Percentiles rank a stretch among this genome's conserved stretches.
Conservation (phyloP, 2,797 vertebrate genomes). For the Manis pentadactyla region DNA sequence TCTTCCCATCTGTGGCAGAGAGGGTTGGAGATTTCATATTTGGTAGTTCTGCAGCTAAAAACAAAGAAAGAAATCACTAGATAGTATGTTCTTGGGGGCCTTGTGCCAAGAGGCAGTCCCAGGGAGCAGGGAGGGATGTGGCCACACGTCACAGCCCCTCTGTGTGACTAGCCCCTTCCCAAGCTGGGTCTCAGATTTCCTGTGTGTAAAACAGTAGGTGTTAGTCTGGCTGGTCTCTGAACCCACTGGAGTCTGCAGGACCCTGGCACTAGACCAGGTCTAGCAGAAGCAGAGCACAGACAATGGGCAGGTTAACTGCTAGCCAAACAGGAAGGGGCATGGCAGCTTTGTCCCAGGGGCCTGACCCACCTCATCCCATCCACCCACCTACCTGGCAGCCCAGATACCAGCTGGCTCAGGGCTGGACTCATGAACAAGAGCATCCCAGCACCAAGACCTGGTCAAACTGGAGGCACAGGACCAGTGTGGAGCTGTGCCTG, state of each 20-base stretch:
- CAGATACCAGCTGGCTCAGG: not conserved
- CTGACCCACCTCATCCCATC: not conserved
- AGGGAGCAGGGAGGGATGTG: not conserved
- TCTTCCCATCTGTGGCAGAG: not conserved
- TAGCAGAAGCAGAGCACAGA: not conserved
- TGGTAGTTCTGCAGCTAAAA: not conserved
- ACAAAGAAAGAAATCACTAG: not conserved
- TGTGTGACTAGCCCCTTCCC: not conserved
- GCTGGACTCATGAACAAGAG: not conserved
- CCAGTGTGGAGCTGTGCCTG: not conserved
- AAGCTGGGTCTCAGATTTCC: not conserved
- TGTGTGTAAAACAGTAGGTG: not conserved
- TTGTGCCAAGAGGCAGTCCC: not conserved
- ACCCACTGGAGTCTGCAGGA: not conserved
- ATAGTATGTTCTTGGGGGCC: not conserved
- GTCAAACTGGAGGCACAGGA: not conserved
- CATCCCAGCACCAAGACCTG: not conserved
- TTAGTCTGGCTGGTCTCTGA: not conserved
- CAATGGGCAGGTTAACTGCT: not conserved
- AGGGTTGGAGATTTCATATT: not conserved
- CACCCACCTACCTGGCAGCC: conserved; percentile 12
- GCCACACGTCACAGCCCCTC: not conserved
- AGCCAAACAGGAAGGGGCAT: conserved; percentile 32
- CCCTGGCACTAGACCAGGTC: not conserved
- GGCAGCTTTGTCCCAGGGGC: not conserved